phyloP scores from a whole-genome alignment of 1,140 invertebrate species.

The Brevipalpus yothersi region DNA sequence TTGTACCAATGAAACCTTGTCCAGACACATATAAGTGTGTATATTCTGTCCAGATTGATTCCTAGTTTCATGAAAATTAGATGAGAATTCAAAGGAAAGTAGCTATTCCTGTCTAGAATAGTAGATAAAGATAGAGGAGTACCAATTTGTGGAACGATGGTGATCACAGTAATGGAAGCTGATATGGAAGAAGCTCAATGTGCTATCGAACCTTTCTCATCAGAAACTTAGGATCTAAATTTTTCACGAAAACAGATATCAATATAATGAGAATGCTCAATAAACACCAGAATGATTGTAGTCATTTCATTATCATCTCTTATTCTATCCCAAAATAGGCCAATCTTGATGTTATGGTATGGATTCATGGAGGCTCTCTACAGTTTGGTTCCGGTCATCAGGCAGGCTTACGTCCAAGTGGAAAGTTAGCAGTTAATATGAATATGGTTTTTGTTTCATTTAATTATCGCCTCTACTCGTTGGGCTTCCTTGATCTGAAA shows the following conservation, averaged over 20 bases:
- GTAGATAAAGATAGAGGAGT: no score
- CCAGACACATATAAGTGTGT: no score
- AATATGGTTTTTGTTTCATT: conserved; percentile 46
- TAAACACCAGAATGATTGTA: no score
- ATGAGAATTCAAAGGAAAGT: no score
- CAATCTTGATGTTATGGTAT: conserved; percentile 48
- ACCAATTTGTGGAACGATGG: no score
- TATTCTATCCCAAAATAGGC: neutral
- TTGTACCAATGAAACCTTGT: no score
- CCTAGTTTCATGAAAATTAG: no score
- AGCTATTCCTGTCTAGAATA: no score
- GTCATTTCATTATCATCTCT: neutral
- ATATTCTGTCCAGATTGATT: no score
- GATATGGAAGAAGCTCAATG: neutral
- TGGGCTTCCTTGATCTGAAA: conserved; percentile 31
- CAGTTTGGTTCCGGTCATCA: conserved; percentile 12
- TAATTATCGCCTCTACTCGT: conserved; percentile 81
- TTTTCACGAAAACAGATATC: no score
- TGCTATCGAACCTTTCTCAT: neutral
- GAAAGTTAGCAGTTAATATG: conserved; percentile 42
- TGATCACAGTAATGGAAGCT: neutral
- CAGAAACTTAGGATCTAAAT: no score
- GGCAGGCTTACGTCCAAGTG: conserved; percentile 29
- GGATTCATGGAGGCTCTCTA: conserved; percentile 65
- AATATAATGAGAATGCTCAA: neutral